Percentiles rank a stretch among this genome's conserved stretches.
These are phyloP conservation scores for Actenoides hombroni DNA, from an alignment of 2,113 vertebrate species.

Conservation along the genomic window DNA sequence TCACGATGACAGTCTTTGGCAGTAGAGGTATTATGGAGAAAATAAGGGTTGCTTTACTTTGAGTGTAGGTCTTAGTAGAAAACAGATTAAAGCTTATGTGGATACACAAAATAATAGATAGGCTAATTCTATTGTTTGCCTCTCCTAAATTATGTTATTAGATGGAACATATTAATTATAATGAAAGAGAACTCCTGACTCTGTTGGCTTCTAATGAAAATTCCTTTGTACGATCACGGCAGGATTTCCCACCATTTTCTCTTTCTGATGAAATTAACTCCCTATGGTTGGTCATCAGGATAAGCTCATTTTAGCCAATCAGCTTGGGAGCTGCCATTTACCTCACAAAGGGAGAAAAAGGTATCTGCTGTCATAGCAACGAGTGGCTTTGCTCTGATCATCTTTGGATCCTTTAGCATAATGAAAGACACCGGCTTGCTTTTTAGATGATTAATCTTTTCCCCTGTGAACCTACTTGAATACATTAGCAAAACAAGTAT, in stretches of 20 bases:
- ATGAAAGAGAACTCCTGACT: constrained; percentile 71
- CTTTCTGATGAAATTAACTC: constrained; percentile 79
- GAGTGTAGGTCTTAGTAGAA: constrained; percentile 64
- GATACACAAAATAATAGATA: constrained; percentile 68
- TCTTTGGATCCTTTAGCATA: constrained; percentile 76
- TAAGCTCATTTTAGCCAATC: constrained; percentile 83
- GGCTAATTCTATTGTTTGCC: constrained; percentile 70
- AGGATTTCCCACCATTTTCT: constrained; percentile 79
- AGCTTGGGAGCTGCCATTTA: constrained; percentile 82
- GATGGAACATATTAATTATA: constrained; percentile 76
- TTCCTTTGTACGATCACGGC: constrained; percentile 74
- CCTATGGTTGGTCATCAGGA: constrained; percentile 76
- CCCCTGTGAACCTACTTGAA: constrained; percentile 83
- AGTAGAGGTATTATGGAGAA: constrained; percentile 59
- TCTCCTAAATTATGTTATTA: constrained; percentile 78
- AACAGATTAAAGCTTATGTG: constrained; percentile 68
- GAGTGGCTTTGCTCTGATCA: constrained; percentile 70
- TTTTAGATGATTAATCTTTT: constrained; percentile 88
- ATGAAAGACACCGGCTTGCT: constrained; percentile 81
- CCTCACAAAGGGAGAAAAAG: constrained; percentile 76
- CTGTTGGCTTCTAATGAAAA: constrained; percentile 77
- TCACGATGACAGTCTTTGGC: constrained; percentile 36
- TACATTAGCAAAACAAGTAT: constrained; percentile 84
- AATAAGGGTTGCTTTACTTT: constrained; percentile 70
- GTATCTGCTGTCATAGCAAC: constrained; percentile 83